Base-by-base conservation (phyloP, 2,113 vertebrate species). In the Pseudois nayaur region DNA sequence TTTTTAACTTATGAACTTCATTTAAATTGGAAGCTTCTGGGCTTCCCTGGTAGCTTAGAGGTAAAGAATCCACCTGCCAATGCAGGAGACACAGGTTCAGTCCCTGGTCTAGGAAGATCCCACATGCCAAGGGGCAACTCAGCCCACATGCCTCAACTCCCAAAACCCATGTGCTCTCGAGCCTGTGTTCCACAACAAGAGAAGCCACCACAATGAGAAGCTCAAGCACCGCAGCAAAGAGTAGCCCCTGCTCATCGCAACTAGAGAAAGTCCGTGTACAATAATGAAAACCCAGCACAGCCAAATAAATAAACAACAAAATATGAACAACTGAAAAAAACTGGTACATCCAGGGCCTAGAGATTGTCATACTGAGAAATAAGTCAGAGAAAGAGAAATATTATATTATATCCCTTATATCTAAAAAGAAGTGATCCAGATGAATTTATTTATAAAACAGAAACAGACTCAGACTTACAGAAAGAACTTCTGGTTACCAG, bases 91-190 rank as follows among this genome's bases (percentile, higher is more conserved):
- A 23, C 64, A 71, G 64, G 64, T 8, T 71, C 64, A 71, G 19
- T 71, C 64, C n/a, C n/a, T 40, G 10, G 67, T 71, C 67, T 23
- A 23, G 67, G 19, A 71, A 13, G n/a, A 71, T 23, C 19, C n/a
- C 67, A 40, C 10, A 0, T 12, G 19, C n/a, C 67, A 71, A 71
- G 67, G n/a, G n/a, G 67, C 67, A 71, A 6, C n/a, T 40, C 40
- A 40, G 67, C 19, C 19, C 11, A 23, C n/a, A 6, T 12, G n/a
- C n/a, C n/a, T 5, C n/a, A 23, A 2, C 19, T 23, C 11, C n/a
- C 3, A 0, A 23, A 40, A 36, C 67, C n/a, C 19, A 23, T 6
- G n/a, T 5, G 19, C 19, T 3, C 5, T 71, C 1, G 9, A 71
- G 17, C 19, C 67, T 40, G 19, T 36, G n/a, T 5, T 71, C n/a